A percentile compares a stretch with the other conserved stretches of the same genome.
Conservation (phyloP, 2,113 vertebrate genomes). For the Xiphias gladius region DNA sequence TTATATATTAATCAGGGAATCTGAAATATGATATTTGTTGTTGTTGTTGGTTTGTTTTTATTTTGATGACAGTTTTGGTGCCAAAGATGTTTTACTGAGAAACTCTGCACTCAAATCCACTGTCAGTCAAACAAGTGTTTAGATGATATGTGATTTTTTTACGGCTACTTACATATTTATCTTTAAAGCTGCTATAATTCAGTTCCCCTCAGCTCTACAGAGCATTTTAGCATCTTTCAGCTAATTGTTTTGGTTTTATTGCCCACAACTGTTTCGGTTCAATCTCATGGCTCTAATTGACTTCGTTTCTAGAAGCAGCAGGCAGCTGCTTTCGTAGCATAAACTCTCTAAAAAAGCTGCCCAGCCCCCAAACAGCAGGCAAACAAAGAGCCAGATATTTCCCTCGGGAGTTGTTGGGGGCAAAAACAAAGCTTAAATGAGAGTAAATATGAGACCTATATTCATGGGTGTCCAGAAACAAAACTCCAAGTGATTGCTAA, state of each 20-base stretch:
- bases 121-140: not conserved
- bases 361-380: not conserved
- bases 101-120: not conserved
- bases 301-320: not conserved
- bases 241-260: not conserved
- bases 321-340: not conserved
- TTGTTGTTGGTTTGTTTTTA: not conserved
- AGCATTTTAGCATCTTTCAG: not conserved
- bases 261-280: too few species aligned
- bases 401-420: not conserved
- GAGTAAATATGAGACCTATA: not conserved
- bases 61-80: not conserved
- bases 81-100: not conserved
- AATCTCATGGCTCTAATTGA: too few species aligned
- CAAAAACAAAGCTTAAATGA: not conserved
- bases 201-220: not conserved
- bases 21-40: not conserved
- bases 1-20: conserved; percentile 4
- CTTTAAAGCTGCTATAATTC: not conserved
- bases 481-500: not conserved
- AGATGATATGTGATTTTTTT: not conserved
- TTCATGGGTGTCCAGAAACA: not conserved
- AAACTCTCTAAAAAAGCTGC: not conserved
- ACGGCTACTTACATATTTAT: not conserved
- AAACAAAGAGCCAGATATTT: not conserved